Base-by-base conservation (phyloP, 2,113 vertebrate species). In the Epinephelus moara region DNA sequence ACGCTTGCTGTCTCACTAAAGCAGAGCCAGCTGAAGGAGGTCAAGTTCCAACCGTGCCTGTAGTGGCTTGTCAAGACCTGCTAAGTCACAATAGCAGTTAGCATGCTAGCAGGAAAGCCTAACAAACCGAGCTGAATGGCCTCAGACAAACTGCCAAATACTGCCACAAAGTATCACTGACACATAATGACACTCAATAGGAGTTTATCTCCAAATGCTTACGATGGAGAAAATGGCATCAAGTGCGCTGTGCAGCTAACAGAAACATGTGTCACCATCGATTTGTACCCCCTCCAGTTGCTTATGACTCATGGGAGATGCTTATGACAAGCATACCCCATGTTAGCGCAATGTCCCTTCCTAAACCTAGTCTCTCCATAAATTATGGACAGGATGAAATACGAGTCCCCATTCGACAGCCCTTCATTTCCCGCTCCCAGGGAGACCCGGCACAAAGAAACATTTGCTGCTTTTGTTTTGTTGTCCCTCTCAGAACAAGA, bases 311-410 rank as follows among this genome's bases (percentile, higher is more conserved):
- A 80, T 71, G 71, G 86, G 86, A 82, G 76, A 82, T 79, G 85
- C 79, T 87, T 80, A 81, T 88, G 85, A 88, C 81, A 87, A 90
- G 88, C 68, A 84, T 80, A 62, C 81, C 57, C 77, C 82, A 71
- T 91, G 86, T 91, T 80, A 87, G 75, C 59, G 67, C 81, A 71
- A 76, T 85, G 91, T 90, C 84, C 87, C 74, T 78, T 89, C 75
- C 82, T 85, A 91, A 92, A 91, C 70, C 91, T 55, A 37, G 76
- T 82, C 84, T 74, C 82, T 78, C 64, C 78, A 91, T 93, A 86
- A 94, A 94, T 93, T 90, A 94, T 93, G 85, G 88, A 92, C 79
- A 72, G 52, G 85, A 84, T 91, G 92, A 93, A 92, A 92, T 86
- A 87, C 23, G 81, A 92, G 85, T 88, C 84, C 57, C 78, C 25